A percentile compares a stretch with the other conserved stretches of the same genome.
Evolutionary conservation across 2,113 vertebrate genomes (phyloP).

Genomic region (Pluvianellus socialis): DNA sequence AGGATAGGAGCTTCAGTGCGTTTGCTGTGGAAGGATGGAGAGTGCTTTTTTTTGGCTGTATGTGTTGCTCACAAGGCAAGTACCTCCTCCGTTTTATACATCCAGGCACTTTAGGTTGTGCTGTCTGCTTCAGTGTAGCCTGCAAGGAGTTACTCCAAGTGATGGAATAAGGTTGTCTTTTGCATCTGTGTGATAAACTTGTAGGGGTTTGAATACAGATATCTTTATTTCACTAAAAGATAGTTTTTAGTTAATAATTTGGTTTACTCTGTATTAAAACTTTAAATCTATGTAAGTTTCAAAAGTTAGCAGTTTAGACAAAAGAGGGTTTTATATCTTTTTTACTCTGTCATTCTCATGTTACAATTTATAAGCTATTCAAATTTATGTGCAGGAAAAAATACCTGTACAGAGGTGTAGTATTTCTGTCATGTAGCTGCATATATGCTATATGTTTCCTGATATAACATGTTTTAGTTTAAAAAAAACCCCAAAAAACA

Average conservation of each 20-base stretch:
- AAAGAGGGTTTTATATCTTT: neutral
- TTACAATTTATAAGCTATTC: neutral
- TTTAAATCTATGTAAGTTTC: neutral
- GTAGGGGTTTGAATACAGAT: neutral
- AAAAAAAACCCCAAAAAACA: neutral
- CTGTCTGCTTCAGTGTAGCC: neutral
- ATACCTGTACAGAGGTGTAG: neutral
- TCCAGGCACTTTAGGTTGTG: neutral
- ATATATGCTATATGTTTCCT: neutral
- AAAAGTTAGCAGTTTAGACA: neutral
- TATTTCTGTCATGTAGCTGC: neutral
- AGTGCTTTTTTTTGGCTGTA: neutral
- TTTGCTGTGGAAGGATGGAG: neutral
- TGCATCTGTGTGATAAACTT: neutral
- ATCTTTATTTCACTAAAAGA: neutral
- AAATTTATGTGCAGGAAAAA: neutral
- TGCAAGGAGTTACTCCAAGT: neutral
- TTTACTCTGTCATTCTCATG: neutral
- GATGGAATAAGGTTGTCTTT: neutral
- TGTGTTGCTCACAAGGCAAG: neutral
- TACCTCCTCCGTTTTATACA: rapidly evolving
- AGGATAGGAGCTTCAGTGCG: neutral
- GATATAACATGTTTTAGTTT: neutral
- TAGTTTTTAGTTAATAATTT: neutral
- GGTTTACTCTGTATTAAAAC: neutral